A percentile compares a stretch with the other conserved stretches of the same genome.
These are phyloP conservation scores for Tamandua tetradactyla DNA, from an alignment of 2,797 vertebrate species.

Conservation along the genomic window DNA sequence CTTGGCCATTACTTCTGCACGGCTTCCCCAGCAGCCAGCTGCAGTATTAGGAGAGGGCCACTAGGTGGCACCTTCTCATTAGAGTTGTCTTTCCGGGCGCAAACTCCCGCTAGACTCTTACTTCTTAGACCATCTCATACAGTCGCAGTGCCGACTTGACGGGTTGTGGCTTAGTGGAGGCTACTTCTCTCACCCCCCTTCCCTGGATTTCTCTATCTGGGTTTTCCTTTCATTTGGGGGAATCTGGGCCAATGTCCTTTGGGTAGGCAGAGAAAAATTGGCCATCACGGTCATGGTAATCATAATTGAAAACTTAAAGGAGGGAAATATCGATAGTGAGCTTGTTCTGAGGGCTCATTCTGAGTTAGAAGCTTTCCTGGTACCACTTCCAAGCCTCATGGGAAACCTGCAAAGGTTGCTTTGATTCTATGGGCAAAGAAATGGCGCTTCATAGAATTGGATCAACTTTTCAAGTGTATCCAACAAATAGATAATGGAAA, in stretches of 20 bases:
- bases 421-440: neutral
- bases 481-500: neutral
- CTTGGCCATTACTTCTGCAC: neutral
- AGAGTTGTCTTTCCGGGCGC: neutral
- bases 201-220: neutral
- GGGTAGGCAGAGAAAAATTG: neutral
- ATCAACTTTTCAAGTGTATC: neutral
- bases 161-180: neutral
- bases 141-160: neutral
- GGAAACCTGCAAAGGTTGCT: neutral
- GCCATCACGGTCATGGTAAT: neutral
- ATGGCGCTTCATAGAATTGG: neutral
- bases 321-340: neutral
- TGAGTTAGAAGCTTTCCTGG: neutral
- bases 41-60: neutral
- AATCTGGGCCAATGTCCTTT: neutral
- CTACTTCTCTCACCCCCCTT: neutral
- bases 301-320: neutral
- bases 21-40: neutral
- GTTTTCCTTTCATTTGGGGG: neutral
- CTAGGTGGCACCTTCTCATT: conserved; percentile 47
- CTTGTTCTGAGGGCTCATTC: neutral
- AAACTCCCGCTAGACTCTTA: accelerated
- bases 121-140: neutral
- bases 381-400: neutral